Base-by-base conservation (phyloP, 2,888 invertebrate genomes). In the Lamellibrachia satsuma region DNA sequence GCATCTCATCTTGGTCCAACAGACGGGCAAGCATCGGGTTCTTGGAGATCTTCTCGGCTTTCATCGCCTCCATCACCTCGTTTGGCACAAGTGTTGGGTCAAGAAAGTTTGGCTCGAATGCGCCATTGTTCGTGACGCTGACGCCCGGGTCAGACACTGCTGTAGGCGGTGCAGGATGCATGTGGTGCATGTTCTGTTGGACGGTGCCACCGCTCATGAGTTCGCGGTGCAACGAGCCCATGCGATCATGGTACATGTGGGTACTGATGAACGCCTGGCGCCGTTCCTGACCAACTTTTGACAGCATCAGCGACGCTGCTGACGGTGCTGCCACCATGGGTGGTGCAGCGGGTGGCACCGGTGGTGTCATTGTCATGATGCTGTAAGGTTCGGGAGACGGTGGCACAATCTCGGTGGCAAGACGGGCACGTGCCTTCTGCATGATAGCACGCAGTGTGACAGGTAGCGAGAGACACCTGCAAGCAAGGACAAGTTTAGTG, bases 361-460 rank as follows among this genome's bases (percentile, higher is more conserved):
- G 75, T 22, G 75, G 75, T n/a, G 75, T 75, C 75, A 75, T 15
- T 11, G 75, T 75, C 75, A 75, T 75, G 75, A 75, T 75, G 75
- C 22, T 75, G 75, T 75, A 75, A n/a, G 75, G 75, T n/a, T 75
- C 75, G 6, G 75, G 75, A 15, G 75, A 75, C n/a, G 92, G 93
- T 9, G 52, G 55, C 27, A 60, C 52, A 7, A 93, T n/a, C n/a
- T 90, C 92, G 1, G 60, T 92, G 57, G 91, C 92, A 90, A 96
- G 94, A 93, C 95, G 94, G 90, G 94, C 94, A 27, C 94, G 94
- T n/a, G 95, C 96, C 94, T 96, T 96, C 91, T 98, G 98, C n/a
- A 99, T 97, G 2, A 99, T 97, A 2, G 98, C 97, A 94, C 99
- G 97, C 97, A 99, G 97, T 7, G 98, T 98, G 92, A 99, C 97